phyloP scores from a whole-genome alignment of 2,888 invertebrate genomes.

The Sericinus montela region DNA sequence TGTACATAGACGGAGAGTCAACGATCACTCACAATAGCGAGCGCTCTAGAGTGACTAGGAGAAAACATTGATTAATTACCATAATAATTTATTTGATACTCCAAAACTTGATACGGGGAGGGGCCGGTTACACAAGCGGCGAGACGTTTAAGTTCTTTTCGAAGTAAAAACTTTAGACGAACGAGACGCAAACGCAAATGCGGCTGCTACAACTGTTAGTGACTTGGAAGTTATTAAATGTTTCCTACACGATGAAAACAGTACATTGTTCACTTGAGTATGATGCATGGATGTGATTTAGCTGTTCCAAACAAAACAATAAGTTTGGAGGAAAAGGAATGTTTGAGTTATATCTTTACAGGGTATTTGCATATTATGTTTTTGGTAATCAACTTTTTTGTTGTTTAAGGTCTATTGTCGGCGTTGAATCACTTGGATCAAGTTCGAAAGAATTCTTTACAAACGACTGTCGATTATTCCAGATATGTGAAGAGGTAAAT shows the following conservation, averaged over 20 bases:
- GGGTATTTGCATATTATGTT: slow-evolving; percentile 60
- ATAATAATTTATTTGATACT: slow-evolving; percentile 80
- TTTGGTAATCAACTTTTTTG: slow-evolving; percentile 40
- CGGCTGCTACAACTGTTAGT: slow-evolving; percentile 31
- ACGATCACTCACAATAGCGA: slow-evolving; percentile 73
- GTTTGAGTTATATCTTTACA: slow-evolving; percentile 58
- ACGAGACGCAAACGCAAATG: slow-evolving; percentile 48
- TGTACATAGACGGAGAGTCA: slow-evolving; percentile 60
- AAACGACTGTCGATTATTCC: slow-evolving; percentile 90
- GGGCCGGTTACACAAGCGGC: slow-evolving; percentile 60
- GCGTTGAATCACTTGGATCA: slow-evolving; percentile 74
- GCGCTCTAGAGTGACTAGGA: slow-evolving; percentile 70
- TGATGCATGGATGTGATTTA: slow-evolving; percentile 74
- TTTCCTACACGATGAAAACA: slow-evolving; percentile 66
- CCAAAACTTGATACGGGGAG: slow-evolving; percentile 73
- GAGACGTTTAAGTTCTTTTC: slow-evolving; percentile 57
- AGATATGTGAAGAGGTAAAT: slow-evolving; percentile 89
- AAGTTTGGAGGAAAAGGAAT: slow-evolving; percentile 67
- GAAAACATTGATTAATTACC: slow-evolving; percentile 80
- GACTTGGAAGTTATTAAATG: slow-evolving; percentile 50
- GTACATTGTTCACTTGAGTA: slow-evolving; percentile 67
- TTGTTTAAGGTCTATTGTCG: slow-evolving; percentile 64
- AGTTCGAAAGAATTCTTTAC: slow-evolving; percentile 77
- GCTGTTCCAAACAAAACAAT: slow-evolving; percentile 75
- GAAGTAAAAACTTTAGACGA: slow-evolving; percentile 51